A percentile compares a stretch with the other conserved stretches of the same genome.
These are phyloP conservation scores for Brachionichthys hirsutus DNA, from an alignment of 2,113 vertebrate genomes.

Conservation along the genomic window DNA sequence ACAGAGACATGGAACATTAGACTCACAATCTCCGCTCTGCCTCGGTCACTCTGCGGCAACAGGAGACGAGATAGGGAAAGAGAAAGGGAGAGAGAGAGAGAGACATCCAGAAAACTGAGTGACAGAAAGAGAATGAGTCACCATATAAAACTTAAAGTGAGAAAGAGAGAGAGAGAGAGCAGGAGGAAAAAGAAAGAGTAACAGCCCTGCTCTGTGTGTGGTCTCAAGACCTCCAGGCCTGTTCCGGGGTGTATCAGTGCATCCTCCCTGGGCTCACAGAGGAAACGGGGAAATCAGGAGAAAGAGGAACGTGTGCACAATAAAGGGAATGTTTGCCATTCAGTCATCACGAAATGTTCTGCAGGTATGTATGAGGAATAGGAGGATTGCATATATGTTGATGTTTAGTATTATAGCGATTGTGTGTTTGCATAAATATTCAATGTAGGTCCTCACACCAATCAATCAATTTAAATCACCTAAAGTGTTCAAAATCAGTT, in stretches of 20 bases:
- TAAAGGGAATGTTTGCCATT: conserved; percentile 74
- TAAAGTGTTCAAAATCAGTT: too few relatives aligned
- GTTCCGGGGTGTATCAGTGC: conserved; percentile 66
- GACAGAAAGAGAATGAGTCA: conserved; percentile 9
- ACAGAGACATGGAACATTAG: conserved; percentile 27
- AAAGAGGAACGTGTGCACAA: conserved; percentile 63
- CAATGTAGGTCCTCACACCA: too few relatives aligned
- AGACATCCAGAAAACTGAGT: not conserved
- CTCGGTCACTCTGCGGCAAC: conserved; percentile 7
- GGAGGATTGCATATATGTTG: too few relatives aligned
- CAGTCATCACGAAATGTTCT: too few relatives aligned
- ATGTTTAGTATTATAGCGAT: too few relatives aligned
- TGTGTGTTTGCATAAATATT: too few relatives aligned
- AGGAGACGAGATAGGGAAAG: conserved; percentile 29
- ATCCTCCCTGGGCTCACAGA: conserved; percentile 65
- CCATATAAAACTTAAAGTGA: conserved; percentile 7
- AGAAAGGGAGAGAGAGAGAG: conserved; percentile 9
- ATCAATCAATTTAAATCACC: too few relatives aligned
- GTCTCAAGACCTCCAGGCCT: conserved; percentile 77
- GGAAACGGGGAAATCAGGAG: conserved; percentile 44
- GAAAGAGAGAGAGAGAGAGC: conserved; percentile 41
- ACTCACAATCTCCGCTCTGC: conserved; percentile 10
- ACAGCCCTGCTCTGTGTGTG: conserved; percentile 75
- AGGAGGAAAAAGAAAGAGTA: conserved; percentile 46
- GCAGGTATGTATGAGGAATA: too few relatives aligned